Evolutionary conservation across 2,888 invertebrate genomes (phyloP).

Genomic region (Pheosia tremula): DNA sequence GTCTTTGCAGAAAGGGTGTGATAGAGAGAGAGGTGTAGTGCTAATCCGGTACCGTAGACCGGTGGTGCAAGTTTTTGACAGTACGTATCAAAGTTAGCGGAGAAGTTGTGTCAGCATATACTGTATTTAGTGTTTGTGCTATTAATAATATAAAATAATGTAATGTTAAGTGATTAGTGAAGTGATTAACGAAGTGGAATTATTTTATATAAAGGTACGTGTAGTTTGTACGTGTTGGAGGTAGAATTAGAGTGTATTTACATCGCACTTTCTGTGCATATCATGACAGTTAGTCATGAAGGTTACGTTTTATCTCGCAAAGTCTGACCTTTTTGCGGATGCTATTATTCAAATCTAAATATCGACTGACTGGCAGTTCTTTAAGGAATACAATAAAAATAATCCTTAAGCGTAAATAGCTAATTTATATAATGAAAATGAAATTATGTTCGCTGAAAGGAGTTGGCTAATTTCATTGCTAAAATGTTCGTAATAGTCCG

Average conservation of each 20-base stretch:
- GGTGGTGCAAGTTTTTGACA: conserved; percentile 83
- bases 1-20: conserved; percentile 9
- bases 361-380: too few relatives aligned
- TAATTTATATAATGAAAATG: too few relatives aligned
- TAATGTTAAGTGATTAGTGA: conserved; percentile 37
- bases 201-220: conserved; percentile 32
- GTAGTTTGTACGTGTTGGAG: conserved; percentile 37
- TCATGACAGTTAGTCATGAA: conserved; percentile 68
- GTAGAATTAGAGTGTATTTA: conserved; percentile 53
- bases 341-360: conserved; percentile 4
- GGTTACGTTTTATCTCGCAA: conserved; percentile 49
- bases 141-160: conserved; percentile 41
- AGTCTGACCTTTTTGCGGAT: conserved; percentile 34
- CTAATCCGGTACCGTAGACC: conserved; percentile 65
- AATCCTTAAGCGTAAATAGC: too few relatives aligned
- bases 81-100: conserved; percentile 68
- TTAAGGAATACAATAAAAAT: too few relatives aligned
- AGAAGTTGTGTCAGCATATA: conserved; percentile 62
- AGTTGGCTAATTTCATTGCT: too few relatives aligned
- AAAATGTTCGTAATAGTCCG: too few relatives aligned
- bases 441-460: too few relatives aligned
- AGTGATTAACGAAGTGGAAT: conserved; percentile 32
- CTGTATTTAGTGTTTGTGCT: conserved; percentile 51
- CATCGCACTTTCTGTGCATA: conserved; percentile 68
- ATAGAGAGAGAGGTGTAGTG: conserved; percentile 47